Percentiles rank a stretch among this genome's conserved stretches.
Evolutionary conservation across 1,140 invertebrate species (phyloP).

Genomic region (Drosophila orosa): DNA sequence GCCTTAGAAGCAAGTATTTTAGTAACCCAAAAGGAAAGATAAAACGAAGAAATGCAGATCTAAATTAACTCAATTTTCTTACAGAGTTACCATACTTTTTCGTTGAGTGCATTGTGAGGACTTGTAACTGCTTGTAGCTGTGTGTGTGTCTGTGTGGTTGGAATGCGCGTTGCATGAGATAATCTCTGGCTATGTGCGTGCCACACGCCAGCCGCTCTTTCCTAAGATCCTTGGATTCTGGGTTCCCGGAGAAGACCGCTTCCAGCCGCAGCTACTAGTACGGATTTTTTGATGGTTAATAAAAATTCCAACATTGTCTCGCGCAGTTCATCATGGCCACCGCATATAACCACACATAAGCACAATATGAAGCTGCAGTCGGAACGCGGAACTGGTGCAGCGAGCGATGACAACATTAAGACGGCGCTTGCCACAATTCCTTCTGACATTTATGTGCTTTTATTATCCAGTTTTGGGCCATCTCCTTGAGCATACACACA

Average conservation of each 20-base stretch:
- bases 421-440: conserved; percentile 41
- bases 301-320: conserved; percentile 83
- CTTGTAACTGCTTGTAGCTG: conserved; percentile 22
- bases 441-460: conserved; percentile 43
- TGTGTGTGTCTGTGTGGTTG: conserved; percentile 27
- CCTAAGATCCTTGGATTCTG: conserved; percentile 33
- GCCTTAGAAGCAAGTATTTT: too few species aligned
- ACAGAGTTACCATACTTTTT: background rate
- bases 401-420: conserved; percentile 60
- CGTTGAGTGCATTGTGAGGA: conserved; percentile 2
- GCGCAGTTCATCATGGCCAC: conserved; percentile 73
- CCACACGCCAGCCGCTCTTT: conserved; percentile 67
- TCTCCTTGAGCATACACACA: background rate
- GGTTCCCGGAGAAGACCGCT: conserved; percentile 6
- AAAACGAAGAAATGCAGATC: too few species aligned
- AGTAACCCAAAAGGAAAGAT: too few species aligned
- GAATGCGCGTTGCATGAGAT: conserved; percentile 80
- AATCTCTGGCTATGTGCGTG: conserved; percentile 78
- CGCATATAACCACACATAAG: conserved; percentile 49
- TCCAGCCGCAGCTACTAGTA: conserved; percentile 32
- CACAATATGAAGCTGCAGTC: conserved; percentile 47
- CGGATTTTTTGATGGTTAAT: conserved; percentile 81
- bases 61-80: too few species aligned
- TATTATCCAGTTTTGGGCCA: conserved; percentile 27
- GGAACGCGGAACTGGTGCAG: conserved; percentile 23